Base-by-base conservation (phyloP, 2,888 invertebrate species). In the Rutpela maculata region DNA sequence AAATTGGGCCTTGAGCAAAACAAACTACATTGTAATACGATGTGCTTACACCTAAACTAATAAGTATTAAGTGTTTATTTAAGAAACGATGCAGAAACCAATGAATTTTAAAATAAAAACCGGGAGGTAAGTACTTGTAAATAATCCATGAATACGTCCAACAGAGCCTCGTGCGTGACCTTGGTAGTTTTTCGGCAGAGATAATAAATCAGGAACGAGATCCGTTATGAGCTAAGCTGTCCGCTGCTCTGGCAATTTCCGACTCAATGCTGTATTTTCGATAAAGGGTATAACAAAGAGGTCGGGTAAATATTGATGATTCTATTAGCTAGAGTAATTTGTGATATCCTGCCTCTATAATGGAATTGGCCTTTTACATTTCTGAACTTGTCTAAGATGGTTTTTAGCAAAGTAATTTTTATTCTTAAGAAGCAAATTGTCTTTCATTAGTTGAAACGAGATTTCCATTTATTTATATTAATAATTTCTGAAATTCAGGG, bases 241-340 rank as follows among this genome's bases (percentile, higher is more conserved):
- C 50, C n/a, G 50, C 2, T 15, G 3, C n/a, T 15, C n/a, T 50
- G 50, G 50, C n/a, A 50, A 50, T 50, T n/a, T 12, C 1, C 1
- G 15, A 50, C 6, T n/a, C 15, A 50, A 50, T 11, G 50, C n/a
- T 50, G 6, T 15, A 7, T 50, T 3, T 50, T n/a, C n/a, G 7
- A 50, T 50, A 50, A 50, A 50, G n/a, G n/a, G 12, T 50, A n/a
- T 50, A 50, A 50, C 50, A n/a, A 50, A 50, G n/a, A n/a, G n/a
- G 12, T n/a, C 1, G 50, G n/a, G 15, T n/a, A 50, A 15, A 50
- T 17, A 5, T 50, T 50, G 50, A 50, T 50, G n/a, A 50, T 50
- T 50, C 6, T 50, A n/a, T 50, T 50, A 50, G 12, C n/a, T 50
- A n/a, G 50, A 4, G 50, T n/a, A n/a, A 7, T 50, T 50, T 43